Evolutionary conservation across 2,113 vertebrate genomes (phyloP), one percentile per base, ranked within the genome.

Genomic region (Orycteropus afer): DNA sequence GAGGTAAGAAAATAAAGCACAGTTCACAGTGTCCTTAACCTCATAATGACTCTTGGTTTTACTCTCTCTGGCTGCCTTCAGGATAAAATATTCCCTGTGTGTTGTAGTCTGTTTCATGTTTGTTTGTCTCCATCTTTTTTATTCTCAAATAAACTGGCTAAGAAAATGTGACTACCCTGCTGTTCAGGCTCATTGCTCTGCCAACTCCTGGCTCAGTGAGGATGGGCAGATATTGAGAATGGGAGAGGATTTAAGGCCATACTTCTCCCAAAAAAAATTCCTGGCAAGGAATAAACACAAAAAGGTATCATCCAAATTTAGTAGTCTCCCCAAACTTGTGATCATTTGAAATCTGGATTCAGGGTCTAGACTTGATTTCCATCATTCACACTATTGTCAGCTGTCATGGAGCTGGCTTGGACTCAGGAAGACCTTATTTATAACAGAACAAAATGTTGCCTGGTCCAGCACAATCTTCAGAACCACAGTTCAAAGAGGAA

Each of bases 211-310:
- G 67, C 32, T 34, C 59, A 92, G 18, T 42, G n/a, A 91, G 76
- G 11, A 89, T 15, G 69, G 29, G 15, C 67, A 88, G 37, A 85
- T 51, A 55, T 5, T 57, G 11, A 53, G 23, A 3, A 5, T 34
- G 25, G 22, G 23, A 59, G 5, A 65, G 8, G 49, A 95, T 59
- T 29, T 76, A 95, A 95, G 37, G 6, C 17, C 71, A 86, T 3
- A 49, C 2, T 17, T 5, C 71, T 12, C 59, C 22, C 1, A 32
- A 86, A 73, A 69, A 91, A 80, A 49, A 34, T 59, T 17, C 12
- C 37, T 79, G 12, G 13, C 27, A 94, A 53, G 7, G 27, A 94
- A 82, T 81, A 94, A 94, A 85, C 22, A 55, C 7, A 88, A 95
- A 94, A 86, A 34, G 32, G 32, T 63, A 42, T 37, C 86, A 6